Base-by-base conservation (phyloP, 2,888 invertebrate species). In the Pterostichus madidus region DNA sequence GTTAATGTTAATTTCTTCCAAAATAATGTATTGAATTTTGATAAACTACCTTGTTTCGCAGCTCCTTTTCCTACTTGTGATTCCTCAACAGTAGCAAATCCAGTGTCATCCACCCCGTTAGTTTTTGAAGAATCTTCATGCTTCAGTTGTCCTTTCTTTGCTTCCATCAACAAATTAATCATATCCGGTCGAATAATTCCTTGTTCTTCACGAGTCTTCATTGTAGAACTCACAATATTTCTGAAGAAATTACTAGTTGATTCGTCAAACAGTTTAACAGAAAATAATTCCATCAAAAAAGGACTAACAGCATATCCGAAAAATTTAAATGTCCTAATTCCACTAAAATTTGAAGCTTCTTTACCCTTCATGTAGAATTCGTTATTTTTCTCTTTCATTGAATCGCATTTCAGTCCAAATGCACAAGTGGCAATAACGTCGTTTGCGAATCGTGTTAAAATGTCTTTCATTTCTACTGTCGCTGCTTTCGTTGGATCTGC, bases 321-420 rank as follows among this genome's bases (percentile, higher is more conserved):
- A 32, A 80, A 80, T 80, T 68, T 80, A 35, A 80, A 17, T 11
- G 56, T 35, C 46, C 46, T 49, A 53, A 84, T 17, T 2, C 84
- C 84, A 15, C 71, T 86, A 79, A 92, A 91, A 0, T 87, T 88
- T 0, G 91, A 90, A 15, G 90, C 86, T 8, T 86, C 87, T 75
- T 90, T 91, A 32, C 92, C 92, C 88, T 90, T 90, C 46, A 84
- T 76, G 84, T 91, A 93, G 85, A 93, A 93, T 49, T 87, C 87
- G 24, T 24, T 24, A 24, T 24, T 24, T 24, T 24, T 24, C 24
- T 24, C 24, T 24, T 24, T 24, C 24, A 24, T 24, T 24, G 24
- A 24, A 24, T 24, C 24, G 24, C 24, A 24, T 24, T 24, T 24
- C 24, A 24, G 39, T 0, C 88, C 89, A 32, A 89, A 88, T 0